These are phyloP conservation scores for Malurus alboscapulatus DNA, from an alignment of 2,113 vertebrate genomes.

Conservation along the genomic window DNA sequence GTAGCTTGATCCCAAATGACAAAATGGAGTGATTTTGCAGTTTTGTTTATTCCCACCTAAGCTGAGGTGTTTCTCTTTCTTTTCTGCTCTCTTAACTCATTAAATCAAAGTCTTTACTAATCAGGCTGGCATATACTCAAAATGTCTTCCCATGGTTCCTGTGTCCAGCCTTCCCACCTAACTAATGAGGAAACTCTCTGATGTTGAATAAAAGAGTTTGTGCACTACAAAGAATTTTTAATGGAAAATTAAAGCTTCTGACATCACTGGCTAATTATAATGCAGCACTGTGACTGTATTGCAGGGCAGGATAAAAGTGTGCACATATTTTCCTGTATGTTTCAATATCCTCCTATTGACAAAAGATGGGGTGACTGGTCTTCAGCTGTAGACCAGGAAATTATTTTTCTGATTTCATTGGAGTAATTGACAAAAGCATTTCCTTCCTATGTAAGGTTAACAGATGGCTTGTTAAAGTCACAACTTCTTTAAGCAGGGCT, in stretches of 20 bases:
- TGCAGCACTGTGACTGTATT: constrained; percentile 17
- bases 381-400: constrained; percentile 80
- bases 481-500: constrained; percentile 55
- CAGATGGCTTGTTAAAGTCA: constrained; percentile 75
- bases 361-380: constrained; percentile 78
- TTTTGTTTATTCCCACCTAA: background rate
- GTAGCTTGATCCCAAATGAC: background rate
- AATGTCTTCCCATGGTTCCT: background rate
- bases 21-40: background rate
- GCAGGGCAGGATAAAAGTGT: constrained; percentile 41
- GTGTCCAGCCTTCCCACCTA: background rate
- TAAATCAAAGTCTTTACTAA: background rate
- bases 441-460: constrained; percentile 63
- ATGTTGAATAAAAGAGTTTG: constrained; percentile 44
- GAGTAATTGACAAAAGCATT: constrained; percentile 64
- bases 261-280: constrained; percentile 62
- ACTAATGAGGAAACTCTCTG: background rate
- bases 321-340: constrained; percentile 45
- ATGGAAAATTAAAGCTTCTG: constrained; percentile 48
- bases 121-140: background rate
- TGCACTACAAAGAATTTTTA: constrained; percentile 6
- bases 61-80: background rate
- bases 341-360: constrained; percentile 92
- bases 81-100: background rate
- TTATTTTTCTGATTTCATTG: constrained; percentile 86